Evolutionary conservation across 2,113 vertebrate genomes (phyloP), one percentile per base, ranked within the genome.

Genomic region (Canis aureus): DNA sequence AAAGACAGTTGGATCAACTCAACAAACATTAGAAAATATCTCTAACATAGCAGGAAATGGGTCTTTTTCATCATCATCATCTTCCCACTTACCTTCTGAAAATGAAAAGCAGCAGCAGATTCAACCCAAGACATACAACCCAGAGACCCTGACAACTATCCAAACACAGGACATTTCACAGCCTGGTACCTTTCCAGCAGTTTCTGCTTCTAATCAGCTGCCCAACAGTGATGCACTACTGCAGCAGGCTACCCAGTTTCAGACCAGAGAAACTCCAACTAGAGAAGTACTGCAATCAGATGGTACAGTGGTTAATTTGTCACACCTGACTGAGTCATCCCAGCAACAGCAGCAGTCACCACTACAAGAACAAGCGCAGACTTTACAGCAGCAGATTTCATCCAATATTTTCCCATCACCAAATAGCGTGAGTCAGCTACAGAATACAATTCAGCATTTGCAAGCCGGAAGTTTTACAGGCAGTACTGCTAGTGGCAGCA

Each of bases 381-480:
- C 99, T 6, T 87, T 99, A 76, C 99, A 99, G 96, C 99, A 99
- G 71, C 99, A 99, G 97, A 99, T 99, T 59, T 98, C 99, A 9
- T 98, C 99, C 0, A 98, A 99, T 92, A 99, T 99, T 86, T 99
- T 99, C 88, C 98, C 99, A 0, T 98, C 99, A 2, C 99, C 99
- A 16, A 99, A 94, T 0, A 98, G 99, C 3, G 99, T 99, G 83
- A 99, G 99, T 55, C 99, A 99, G 98, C 98, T 99, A 29, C 99
- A 99, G 98, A 99, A 99, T 96, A 99, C 99, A 3, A 99, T 99
- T 89, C 99, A 99, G 92, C 99, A 99, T 85, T 98, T 99, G 88
- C 99, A 99, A 95, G 99, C 99, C 11, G 99, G 99, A 60, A 99
- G 98, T 74, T 99, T 99, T 95, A 99, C 98, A 43, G 95, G 99